A percentile compares a stretch with the other conserved stretches of the same genome.
phyloP scores from a whole-genome alignment of 2,888 invertebrate species.

The Drosophila niveifrons region DNA sequence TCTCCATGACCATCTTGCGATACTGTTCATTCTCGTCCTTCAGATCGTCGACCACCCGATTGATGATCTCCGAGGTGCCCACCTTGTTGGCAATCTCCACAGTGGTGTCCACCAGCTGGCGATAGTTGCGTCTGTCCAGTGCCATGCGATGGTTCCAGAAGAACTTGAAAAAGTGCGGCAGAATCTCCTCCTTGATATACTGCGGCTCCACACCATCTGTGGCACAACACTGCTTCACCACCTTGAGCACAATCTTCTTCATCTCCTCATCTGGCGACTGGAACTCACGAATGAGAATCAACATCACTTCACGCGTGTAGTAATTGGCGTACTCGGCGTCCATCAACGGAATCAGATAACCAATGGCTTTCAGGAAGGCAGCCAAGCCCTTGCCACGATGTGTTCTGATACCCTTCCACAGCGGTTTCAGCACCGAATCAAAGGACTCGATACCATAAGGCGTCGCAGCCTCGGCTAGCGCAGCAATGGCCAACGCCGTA shows the following conservation, averaged over 20 bases:
- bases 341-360: constrained; percentile 99
- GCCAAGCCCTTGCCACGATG: constrained; percentile 97
- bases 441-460: constrained; percentile 99
- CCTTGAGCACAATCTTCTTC: constrained; percentile 99
- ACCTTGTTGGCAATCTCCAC: constrained; percentile 99
- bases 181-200: constrained; percentile 99
- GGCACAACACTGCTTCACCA: constrained; percentile 99
- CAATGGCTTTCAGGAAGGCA: constrained; percentile 99
- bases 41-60: constrained; percentile 98
- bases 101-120: constrained; percentile 99
- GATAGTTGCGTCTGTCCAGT: constrained; percentile 97
- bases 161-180: constrained; percentile 99
- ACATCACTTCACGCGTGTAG: constrained; percentile 96
- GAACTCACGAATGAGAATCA: constrained; percentile 99
- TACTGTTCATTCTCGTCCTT: constrained; percentile 99
- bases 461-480: constrained; percentile 99
- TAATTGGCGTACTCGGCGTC: constrained; percentile 99
- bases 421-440: constrained; percentile 98
- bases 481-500: constrained; percentile 98
- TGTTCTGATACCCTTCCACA: constrained; percentile 99
- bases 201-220: constrained; percentile 99
- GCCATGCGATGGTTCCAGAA: constrained; percentile 99
- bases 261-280: constrained; percentile 99
- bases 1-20: constrained; percentile 99
- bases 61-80: constrained; percentile 99